Percentiles rank a stretch among this genome's conserved stretches.
These are phyloP conservation scores for Axinella damicornis DNA, from an alignment of 37 sponge, comb jelly and placozoan genomes.

Conservation along the genomic window DNA sequence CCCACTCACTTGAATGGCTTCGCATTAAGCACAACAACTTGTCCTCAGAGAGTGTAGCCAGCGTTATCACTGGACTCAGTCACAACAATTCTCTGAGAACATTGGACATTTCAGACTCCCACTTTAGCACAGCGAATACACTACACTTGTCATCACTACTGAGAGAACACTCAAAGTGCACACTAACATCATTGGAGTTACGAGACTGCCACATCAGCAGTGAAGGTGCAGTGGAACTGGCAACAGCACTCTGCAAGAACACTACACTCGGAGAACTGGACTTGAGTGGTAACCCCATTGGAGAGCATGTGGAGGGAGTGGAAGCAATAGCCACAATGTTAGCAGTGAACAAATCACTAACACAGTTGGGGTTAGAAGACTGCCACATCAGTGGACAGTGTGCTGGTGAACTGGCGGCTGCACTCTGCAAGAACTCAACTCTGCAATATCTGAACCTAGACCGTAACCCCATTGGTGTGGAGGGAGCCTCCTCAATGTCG, in stretches of 20 bases:
- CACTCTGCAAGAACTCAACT: not conserved
- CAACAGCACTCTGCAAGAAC: too few relatives aligned
- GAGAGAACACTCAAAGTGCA: too few relatives aligned
- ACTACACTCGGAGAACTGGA: slow-evolving; percentile 5
- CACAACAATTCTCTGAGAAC: slow-evolving; percentile 6
- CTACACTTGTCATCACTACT: too few relatives aligned
- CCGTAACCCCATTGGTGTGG: not conserved
- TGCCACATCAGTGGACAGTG: not conserved
- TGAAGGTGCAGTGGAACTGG: too few relatives aligned
- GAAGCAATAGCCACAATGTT: slow-evolving; percentile 5
- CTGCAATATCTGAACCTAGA: not conserved
- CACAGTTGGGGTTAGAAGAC: not conserved
- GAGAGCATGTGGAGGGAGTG: slow-evolving; percentile 2
- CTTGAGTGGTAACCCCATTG: not conserved
- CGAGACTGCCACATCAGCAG: too few relatives aligned
- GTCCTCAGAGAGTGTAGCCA: not conserved
- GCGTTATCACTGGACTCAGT: slow-evolving; percentile 4
- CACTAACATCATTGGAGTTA: too few relatives aligned
- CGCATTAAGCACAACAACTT: not conserved
- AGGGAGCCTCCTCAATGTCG: not conserved
- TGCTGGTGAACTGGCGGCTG: not conserved
- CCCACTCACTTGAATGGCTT: not conserved
- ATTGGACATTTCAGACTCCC: too few relatives aligned
- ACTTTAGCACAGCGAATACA: too few relatives aligned
- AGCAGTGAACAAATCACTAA: slow-evolving; percentile 1